These are phyloP conservation scores for Cochlearius cochlearius DNA, from an alignment of 2,113 vertebrate genomes.

Conservation along the genomic window DNA sequence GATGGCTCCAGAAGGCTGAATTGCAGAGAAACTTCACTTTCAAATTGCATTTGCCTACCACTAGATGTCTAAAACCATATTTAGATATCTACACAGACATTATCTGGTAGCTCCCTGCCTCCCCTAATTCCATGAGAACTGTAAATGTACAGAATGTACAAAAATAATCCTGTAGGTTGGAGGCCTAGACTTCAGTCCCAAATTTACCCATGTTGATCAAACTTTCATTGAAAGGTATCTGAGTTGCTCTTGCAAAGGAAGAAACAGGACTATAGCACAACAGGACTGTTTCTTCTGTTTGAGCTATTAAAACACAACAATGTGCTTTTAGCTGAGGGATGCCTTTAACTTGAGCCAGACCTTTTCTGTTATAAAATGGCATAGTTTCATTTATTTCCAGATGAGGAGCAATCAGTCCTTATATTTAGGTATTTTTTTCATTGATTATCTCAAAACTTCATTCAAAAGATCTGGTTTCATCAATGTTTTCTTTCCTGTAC, in stretches of 20 bases:
- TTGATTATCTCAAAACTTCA: not conserved
- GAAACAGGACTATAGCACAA: not conserved
- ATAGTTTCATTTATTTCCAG: not conserved
- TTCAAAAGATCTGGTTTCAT: not conserved
- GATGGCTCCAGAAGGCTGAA: not conserved
- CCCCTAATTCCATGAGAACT: not conserved
- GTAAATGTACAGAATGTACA: not conserved
- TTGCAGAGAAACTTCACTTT: not conserved
- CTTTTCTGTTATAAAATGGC: not conserved
- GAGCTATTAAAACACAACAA: not conserved
- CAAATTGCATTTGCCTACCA: not conserved
- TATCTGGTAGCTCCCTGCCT: not conserved
- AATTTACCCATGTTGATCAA: not conserved
- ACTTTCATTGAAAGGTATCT: not conserved
- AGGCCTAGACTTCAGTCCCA: not conserved
- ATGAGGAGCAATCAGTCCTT: not conserved
- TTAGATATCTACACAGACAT: not conserved
- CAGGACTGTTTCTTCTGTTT: not conserved
- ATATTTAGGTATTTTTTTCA: not conserved
- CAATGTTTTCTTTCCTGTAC: not conserved
- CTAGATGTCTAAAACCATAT: not conserved
- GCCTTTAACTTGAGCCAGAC: not conserved
- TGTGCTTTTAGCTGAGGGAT: not conserved
- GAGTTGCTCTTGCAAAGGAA: not conserved
- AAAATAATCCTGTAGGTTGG: not conserved